Evolutionary conservation across 2,888 invertebrate genomes (phyloP).

Genomic region (Listrodromus nycthemerus): DNA sequence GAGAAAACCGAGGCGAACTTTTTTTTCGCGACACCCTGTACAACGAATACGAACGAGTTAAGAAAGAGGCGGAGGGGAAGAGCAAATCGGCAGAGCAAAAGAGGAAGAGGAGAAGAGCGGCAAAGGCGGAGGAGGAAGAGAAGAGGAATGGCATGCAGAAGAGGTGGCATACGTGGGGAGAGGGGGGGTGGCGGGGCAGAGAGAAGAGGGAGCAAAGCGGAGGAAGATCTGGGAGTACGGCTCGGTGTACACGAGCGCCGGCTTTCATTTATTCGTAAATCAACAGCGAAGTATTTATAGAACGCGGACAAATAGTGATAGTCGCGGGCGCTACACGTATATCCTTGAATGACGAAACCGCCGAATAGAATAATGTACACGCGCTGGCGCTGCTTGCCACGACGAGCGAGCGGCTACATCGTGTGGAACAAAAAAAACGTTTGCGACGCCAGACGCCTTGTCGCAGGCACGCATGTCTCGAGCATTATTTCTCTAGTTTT

Average conservation of each 20-base stretch:
- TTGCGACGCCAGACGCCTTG: not conserved
- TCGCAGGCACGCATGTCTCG: not conserved
- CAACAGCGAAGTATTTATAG: slow-evolving; percentile 82
- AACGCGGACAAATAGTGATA: slow-evolving; percentile 82
- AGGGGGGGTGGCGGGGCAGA: slow-evolving; percentile 39
- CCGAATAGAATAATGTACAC: slow-evolving; percentile 73
- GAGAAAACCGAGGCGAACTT: not conserved
- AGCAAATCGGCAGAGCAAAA: slow-evolving; percentile 13
- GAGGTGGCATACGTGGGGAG: slow-evolving; percentile 39
- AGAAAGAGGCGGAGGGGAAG: slow-evolving; percentile 40
- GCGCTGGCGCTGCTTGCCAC: slow-evolving; percentile 7
- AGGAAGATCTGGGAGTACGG: slow-evolving; percentile 65
- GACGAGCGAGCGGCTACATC: slow-evolving; percentile 1
- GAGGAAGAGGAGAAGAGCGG: slow-evolving; percentile 45
- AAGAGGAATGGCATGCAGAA: slow-evolving; percentile 60
- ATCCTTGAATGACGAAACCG: slow-evolving; percentile 80
- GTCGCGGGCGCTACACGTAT: slow-evolving; percentile 73
- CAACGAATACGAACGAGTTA: slow-evolving; percentile 37
- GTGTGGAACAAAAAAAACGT: slow-evolving; percentile 10
- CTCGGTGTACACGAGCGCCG: slow-evolving; percentile 60
- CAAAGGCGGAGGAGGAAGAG: slow-evolving; percentile 56
- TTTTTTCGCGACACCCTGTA: slow-evolving; percentile 55
- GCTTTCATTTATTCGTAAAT: slow-evolving; percentile 83
- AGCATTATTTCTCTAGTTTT: not conserved
- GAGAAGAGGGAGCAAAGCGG: slow-evolving; percentile 30